These are phyloP conservation scores for Macrosiphum euphorbiae DNA, from an alignment of 2,888 invertebrate genomes.

Conservation along the genomic window DNA sequence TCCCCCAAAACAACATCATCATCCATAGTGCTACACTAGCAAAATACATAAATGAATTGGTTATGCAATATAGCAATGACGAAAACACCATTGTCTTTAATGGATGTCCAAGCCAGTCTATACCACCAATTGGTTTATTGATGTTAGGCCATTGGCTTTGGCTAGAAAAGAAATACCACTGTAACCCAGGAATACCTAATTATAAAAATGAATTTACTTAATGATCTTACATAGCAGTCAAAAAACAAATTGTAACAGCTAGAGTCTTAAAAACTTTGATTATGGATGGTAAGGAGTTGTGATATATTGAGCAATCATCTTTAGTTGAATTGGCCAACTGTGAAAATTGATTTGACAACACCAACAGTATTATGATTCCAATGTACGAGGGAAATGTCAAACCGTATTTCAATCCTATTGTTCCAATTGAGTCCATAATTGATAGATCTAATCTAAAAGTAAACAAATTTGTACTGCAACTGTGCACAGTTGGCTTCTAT, in stretches of 20 bases:
- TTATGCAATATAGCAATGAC: conserved; percentile 76
- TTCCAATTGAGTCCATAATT: conserved; percentile 75
- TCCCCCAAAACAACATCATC: conserved; percentile 77
- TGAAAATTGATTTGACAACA: conserved; percentile 74
- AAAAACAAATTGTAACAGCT: conserved; percentile 15
- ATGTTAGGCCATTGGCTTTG: conserved; percentile 40
- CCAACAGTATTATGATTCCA: conserved; percentile 77
- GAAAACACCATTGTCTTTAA: conserved; percentile 73
- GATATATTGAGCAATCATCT: conserved; percentile 73
- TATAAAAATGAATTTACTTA: background rate
- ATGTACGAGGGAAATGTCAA: conserved; percentile 78
- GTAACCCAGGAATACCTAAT: background rate
- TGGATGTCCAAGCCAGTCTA: conserved; percentile 62
- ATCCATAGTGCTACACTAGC: conserved; percentile 71
- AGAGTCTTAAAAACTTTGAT: conserved; percentile 30
- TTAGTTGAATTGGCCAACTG: conserved; percentile 67
- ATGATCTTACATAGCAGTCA: conserved; percentile 40
- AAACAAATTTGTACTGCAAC: background rate
- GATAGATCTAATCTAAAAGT: conserved; percentile 74
- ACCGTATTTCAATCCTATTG: conserved; percentile 78
- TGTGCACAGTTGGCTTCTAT: background rate
- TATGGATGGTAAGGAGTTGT: conserved; percentile 73
- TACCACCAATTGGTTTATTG: conserved; percentile 54
- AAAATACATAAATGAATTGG: conserved; percentile 74
- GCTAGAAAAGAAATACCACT: conserved; percentile 15